Conservation (phyloP, 2,888 invertebrate genomes). For the Stegophylla sp. region DNA sequence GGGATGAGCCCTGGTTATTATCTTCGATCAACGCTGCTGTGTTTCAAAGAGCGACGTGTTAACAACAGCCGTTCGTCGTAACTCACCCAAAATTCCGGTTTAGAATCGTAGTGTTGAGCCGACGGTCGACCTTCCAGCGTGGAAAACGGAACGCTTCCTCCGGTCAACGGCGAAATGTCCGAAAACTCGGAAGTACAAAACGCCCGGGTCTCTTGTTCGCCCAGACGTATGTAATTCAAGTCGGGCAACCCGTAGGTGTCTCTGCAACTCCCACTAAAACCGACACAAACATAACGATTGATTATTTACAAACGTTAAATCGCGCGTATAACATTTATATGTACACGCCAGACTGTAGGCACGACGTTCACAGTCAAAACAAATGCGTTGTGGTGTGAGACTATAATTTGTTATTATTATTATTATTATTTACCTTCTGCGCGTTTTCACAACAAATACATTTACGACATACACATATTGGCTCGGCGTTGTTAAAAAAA, state of each 20-base stretch:
- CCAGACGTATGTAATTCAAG: slow-evolving; percentile 74
- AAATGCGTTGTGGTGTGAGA: not conserved
- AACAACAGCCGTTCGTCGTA: no score
- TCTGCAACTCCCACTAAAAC: slow-evolving; percentile 83
- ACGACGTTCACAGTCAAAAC: not conserved
- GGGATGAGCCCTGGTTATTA: no score
- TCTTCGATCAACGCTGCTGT: no score
- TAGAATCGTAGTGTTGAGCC: slow-evolving; percentile 89
- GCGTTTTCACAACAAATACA: no score
- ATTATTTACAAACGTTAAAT: not conserved
- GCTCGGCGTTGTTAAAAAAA: no score
- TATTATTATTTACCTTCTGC: no score
- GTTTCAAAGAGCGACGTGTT: no score
- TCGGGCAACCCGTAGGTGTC: slow-evolving; percentile 89
- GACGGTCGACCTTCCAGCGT: slow-evolving; percentile 94
- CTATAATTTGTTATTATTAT: no score
- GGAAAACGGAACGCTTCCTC: slow-evolving; percentile 93
- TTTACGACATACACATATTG: no score
- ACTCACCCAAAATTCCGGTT: slow-evolving; percentile 86
- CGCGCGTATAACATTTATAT: not conserved
- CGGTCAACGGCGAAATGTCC: slow-evolving; percentile 93
- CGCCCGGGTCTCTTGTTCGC: slow-evolving; percentile 85
- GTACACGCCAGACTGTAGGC: no score
- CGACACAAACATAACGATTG: slow-evolving; percentile 51
- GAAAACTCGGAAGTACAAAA: slow-evolving; percentile 98